Base-by-base conservation (phyloP, 2,797 vertebrate genomes). In the Remorina albescens region DNA sequence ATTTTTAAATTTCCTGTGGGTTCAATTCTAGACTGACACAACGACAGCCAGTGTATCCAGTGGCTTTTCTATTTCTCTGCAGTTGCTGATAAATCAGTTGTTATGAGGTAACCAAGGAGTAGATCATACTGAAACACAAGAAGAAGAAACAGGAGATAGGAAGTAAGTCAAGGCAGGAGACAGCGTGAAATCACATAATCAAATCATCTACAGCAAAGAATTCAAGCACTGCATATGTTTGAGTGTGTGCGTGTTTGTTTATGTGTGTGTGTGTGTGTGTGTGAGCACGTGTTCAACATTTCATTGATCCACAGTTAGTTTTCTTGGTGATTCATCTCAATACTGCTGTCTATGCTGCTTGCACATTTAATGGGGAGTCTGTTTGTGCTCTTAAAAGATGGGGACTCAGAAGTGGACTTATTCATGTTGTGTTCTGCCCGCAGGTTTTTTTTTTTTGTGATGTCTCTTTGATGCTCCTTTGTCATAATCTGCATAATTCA, bases 51-150 rank as follows among this genome's bases (percentile, higher is more conserved):
- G 67, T 55, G 63, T 47, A 9, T 89, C 85, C 62, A 44, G 56
- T 70, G 66, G 39, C 42, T 11, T 59, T 51, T 54, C 32, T 57
- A 42, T 71, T 65, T 70, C 67, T 72, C 78, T 81, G 73, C 71
- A 50, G 56, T 69, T 56, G 81, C 78, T 81, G 82, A 78, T 67
- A 71, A 64, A 82, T 91, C 84, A 67, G 81, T 78, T 81, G 92
- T 96, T 99, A 98, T 85, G 96, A 98, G 92, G 95, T 98, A 94
- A 99, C 96, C 94, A 99, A 93, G 79, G 96, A 96, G 95, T 97
- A 98, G 95, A 98, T 96, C 97, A 98, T 96, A 96, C 97, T 99
- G 94, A 64, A 94, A 95, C 74, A 93, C 79, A 93, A 89, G 70
- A 90, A 90, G 66, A 83, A 81, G 77, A 87, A 78, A 83, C 7